Evolutionary conservation across 2,797 vertebrate genomes (phyloP), one percentile per base, ranked within the genome.

Genomic region (Gila robusta): DNA sequence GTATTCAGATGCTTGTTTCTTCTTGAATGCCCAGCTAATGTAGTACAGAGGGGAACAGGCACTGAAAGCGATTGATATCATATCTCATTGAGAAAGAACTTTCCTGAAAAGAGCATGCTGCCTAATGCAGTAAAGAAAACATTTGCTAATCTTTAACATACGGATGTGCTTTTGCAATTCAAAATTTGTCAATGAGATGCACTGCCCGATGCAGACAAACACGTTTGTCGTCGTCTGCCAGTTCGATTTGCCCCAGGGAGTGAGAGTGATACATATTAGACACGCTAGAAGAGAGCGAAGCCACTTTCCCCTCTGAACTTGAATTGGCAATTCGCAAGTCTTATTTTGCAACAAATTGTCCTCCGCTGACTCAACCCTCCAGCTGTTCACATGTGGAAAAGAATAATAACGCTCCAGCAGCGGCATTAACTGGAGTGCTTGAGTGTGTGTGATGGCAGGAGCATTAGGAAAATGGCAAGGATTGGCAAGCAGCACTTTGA

Each of bases 261-360:
- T 79, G 69, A 54, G n/a, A 76, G 35, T 21, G 66, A 71, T 23
- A 2, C 21, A 28, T 83, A 83, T 87, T 79, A 71, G 81, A 44
- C 67, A 76, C n/a, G 28, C 64, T 69, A 26, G 64, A 71, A 26
- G 9, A 54, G 32, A 86, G 41, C 10, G 5, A 67, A 39, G 56
- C 39, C 41, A 17, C 54, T 62, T 85, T 72, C 37, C 77, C 11
- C 67, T 80, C 77, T 62, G 77, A 85, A 79, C 49, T 74, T 66
- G 72, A 82, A 82, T 82, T 86, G 80, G 62, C 71, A 76, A 76
- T 86, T 76, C 64, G 4, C 49, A 3, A 54, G 79, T 69, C 59
- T 86, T 82, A 74, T 81, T 74, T 86, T 49, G 35, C 12, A 19
- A 82, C 71, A 76, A 82, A 82, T 86, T 86, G 71, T 69, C 76